Percentiles rank a stretch among this genome's conserved stretches.
Conservation (phyloP, 2,113 vertebrate genomes). For the Conger conger region DNA sequence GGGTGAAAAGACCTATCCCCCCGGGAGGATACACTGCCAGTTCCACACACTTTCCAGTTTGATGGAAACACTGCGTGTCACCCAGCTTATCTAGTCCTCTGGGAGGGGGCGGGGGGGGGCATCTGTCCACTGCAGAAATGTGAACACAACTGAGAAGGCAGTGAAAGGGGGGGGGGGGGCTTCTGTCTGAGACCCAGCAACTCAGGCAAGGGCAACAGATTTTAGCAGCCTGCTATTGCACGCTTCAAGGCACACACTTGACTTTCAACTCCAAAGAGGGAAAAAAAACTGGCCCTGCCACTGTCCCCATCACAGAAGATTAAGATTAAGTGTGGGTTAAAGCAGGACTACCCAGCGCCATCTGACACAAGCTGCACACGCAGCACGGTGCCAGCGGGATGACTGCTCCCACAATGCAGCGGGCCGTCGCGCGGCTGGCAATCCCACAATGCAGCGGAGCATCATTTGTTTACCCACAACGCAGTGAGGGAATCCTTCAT, state of each 20-base stretch:
- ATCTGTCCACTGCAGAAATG: constrained; percentile 21
- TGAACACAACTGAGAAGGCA: constrained; percentile 10
- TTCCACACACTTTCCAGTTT: not conserved
- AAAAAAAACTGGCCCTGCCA: constrained; percentile 6
- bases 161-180: not conserved
- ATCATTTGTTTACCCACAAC: not conserved
- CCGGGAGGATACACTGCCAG: not conserved
- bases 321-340: not conserved
- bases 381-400: not conserved
- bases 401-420: constrained; percentile 1
- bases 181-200: constrained; percentile 9
- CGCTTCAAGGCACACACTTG: constrained; percentile 37
- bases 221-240: constrained; percentile 36
- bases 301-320: constrained; percentile 38
- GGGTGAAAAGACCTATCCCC: not conserved
- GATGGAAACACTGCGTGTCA: not conserved
- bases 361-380: not conserved
- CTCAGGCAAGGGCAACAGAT: constrained; percentile 42
- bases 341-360: constrained; percentile 11
- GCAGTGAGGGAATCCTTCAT: not conserved
- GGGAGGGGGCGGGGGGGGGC: constrained; percentile 5
- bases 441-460: not conserved
- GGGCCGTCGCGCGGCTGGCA: not conserved
- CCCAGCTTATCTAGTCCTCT: not conserved
- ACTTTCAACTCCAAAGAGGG: constrained; percentile 48